phyloP scores from a whole-genome alignment of 2,888 invertebrate species.

The Julus scanicus region DNA sequence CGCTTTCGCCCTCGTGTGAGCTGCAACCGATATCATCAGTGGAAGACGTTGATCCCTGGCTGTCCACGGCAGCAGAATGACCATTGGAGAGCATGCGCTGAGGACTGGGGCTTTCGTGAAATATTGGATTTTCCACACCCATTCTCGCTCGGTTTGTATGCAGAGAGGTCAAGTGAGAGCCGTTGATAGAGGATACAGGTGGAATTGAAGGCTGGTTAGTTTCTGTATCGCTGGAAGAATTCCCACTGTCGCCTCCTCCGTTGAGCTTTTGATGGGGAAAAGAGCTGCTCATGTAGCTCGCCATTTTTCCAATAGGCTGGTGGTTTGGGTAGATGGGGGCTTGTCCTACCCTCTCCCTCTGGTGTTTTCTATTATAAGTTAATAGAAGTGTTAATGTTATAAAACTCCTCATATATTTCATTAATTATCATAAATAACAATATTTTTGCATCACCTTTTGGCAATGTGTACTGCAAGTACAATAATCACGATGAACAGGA shows the following conservation, averaged over 20 bases:
- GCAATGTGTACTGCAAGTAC: constrained; percentile 79
- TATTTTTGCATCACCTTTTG: constrained; percentile 60
- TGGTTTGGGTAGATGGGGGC: constrained; percentile 51
- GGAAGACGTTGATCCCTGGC: constrained; percentile 48
- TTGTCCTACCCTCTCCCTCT: constrained; percentile 57
- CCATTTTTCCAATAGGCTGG: constrained; percentile 60
- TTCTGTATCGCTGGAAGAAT: not conserved
- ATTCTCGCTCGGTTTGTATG: not conserved
- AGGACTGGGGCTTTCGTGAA: constrained; percentile 43
- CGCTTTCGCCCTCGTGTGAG: constrained; percentile 10
- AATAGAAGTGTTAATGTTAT: not conserved
- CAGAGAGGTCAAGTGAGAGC: not conserved
- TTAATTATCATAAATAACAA: no score
- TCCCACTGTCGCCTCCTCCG: constrained; percentile 16
- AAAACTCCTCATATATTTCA: no score
- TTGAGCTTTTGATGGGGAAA: constrained; percentile 58
- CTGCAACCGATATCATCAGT: constrained; percentile 49
- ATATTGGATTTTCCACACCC: constrained; percentile 48
- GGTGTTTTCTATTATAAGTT: constrained; percentile 58
- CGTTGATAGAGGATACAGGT: not conserved
- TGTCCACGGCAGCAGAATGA: not conserved
- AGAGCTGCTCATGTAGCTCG: constrained; percentile 58
- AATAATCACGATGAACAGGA: constrained; percentile 80
- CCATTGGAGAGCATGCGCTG: constrained; percentile 6
- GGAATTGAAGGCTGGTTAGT: constrained; percentile 11